These are phyloP conservation scores for Microplitis mediator DNA, from an alignment of 1,140 invertebrate species.

Conservation along the genomic window DNA sequence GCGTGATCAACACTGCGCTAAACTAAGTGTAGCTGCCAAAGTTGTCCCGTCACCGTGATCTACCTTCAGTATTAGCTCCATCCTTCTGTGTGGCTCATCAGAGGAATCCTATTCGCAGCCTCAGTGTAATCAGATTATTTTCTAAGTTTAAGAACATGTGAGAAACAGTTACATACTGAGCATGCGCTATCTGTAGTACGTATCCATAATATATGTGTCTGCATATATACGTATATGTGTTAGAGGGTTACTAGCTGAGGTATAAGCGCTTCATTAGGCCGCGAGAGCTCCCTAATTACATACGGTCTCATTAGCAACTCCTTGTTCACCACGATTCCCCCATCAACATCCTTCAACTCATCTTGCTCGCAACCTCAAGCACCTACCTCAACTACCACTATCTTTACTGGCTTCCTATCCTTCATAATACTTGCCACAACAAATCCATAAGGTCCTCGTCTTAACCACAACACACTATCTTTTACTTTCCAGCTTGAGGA, in stretches of 20 bases:
- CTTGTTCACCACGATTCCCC: constrained; percentile 39
- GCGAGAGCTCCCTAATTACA: constrained; percentile 64
- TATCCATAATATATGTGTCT: neutral
- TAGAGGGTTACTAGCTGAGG: constrained; percentile 49
- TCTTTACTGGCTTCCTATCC: constrained; percentile 5
- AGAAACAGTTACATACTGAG: constrained; percentile 9
- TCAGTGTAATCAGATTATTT: constrained; percentile 30
- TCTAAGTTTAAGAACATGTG: constrained; percentile 18
- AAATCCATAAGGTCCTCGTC: constrained; percentile 17
- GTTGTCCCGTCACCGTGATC: constrained; percentile 41
- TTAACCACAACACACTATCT: constrained; percentile 17
- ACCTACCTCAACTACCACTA: neutral
- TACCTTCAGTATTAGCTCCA: constrained; percentile 28
- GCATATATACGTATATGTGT: constrained; percentile 19
- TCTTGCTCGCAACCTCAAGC: constrained; percentile 11
- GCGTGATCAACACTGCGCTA: constrained; percentile 50
- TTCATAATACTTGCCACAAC: constrained; percentile 11
- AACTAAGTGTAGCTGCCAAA: constrained; percentile 46
- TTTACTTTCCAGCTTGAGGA: constrained; percentile 26
- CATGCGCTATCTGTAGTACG: neutral
- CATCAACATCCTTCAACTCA: constrained; percentile 30
- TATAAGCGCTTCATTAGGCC: constrained; percentile 63
- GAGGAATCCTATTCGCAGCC: constrained; percentile 20
- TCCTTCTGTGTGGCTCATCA: constrained; percentile 22
- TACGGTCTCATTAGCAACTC: constrained; percentile 61